Percentiles rank a stretch among this genome's conserved stretches.
phyloP scores from a whole-genome alignment of 1,140 invertebrate genomes.

The Sinella curviseta region DNA sequence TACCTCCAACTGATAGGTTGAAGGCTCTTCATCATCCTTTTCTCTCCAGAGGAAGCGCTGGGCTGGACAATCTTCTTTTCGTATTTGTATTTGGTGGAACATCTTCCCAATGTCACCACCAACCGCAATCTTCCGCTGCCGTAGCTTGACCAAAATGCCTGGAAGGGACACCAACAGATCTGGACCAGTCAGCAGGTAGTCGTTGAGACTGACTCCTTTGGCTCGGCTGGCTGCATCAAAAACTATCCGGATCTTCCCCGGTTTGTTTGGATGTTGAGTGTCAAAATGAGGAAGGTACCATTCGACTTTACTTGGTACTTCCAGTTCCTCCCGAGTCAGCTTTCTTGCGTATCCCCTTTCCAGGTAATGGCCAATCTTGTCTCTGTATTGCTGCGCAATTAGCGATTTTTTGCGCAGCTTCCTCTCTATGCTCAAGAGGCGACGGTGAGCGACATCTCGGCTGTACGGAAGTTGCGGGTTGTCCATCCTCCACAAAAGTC shows the following conservation, averaged over 20 bases:
- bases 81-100: conserved; percentile 38
- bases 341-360: neutral
- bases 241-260: neutral
- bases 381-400: neutral
- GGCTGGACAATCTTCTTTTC: conserved; percentile 30
- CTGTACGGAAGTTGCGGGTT: neutral
- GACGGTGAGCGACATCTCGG: neutral
- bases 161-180: conserved; percentile 28
- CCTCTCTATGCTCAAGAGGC: neutral
- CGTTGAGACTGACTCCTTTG: neutral
- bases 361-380: conserved; percentile 2
- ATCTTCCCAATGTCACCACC: conserved; percentile 35
- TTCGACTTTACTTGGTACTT: neutral
- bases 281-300: conserved; percentile 12
- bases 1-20: conserved; percentile 39
- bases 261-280: conserved; percentile 3
- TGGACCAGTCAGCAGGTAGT: conserved; percentile 26
- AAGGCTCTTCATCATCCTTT: neutral
- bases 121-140: conserved; percentile 18
- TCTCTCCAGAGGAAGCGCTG: conserved; percentile 48
- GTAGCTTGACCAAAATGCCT: conserved; percentile 28
- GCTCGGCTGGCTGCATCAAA: neutral
- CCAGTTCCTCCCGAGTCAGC: neutral
- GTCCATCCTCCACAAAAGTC: neutral
- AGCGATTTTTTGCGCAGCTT: neutral